Evolutionary conservation across 1,140 invertebrate species (phyloP), one percentile per base, ranked within the genome.

Genomic region (Leptinotarsa undecemlineata): DNA sequence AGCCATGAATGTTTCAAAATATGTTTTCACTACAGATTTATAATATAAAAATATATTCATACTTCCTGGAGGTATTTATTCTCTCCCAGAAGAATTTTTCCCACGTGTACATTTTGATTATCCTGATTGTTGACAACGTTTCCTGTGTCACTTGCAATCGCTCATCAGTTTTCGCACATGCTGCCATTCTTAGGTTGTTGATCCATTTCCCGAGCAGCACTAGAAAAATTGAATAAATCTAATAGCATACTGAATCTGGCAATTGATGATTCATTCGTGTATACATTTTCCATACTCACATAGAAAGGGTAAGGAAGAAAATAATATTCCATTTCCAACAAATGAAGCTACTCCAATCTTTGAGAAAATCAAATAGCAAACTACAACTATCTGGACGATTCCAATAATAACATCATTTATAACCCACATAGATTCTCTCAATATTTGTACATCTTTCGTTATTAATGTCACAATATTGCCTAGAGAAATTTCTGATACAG

Each of bases 391-490:
- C 81, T 96, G 92, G 13, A 95, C 78, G 1, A 95, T 94, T 0
- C 93, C 95, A 67, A 94, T 88, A 92, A 92, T 94, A 75, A 94
- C 86, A 81, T 92, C 93, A 83, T 94, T 92, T 33, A 78, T 69
- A 15, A 63, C 13, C 71, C 71, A 78, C n/a, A 92, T 85, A 0
- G 90, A 89, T 51, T 88, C 86, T 81, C 94, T 92, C 80, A 94
- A 90, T 21, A 90, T 87, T 64, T 91, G 91, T 66, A 94, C 91
- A 84, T 98, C 96, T 85, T 97, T 98, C 15, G 95, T 96, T 76
- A 98, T 87, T 5, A 98, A 87, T 85, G 98, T 98, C 15, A 98
- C 92, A 82, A 98, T 92, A 87, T 98, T 93, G 6, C 96, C 96
- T 47, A 90, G 89, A 8, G 94, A 95, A 11, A 94, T 95, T 81